A percentile compares a stretch with the other conserved stretches of the same genome.
Evolutionary conservation across 2,888 invertebrate species (phyloP).

Genomic region (Sinelater perroti): DNA sequence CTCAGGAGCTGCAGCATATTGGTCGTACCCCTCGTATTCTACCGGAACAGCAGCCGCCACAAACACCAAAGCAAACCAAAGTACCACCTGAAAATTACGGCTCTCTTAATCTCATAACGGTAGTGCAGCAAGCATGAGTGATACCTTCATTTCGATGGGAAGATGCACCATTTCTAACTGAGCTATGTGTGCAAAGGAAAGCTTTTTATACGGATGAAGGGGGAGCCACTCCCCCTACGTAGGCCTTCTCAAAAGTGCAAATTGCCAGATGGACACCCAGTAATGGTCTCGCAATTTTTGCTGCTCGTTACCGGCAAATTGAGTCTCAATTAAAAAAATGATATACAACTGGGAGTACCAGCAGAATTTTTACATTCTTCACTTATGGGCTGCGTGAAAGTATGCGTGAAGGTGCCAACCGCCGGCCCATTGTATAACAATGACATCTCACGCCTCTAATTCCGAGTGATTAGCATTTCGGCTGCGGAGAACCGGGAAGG

Average conservation of each 20-base stretch:
- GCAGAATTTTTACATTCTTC: too few species aligned
- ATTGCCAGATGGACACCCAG: conserved; percentile 26
- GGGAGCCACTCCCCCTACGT: conserved; percentile 30
- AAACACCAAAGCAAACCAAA: conserved; percentile 13
- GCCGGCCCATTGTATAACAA: conserved; percentile 15
- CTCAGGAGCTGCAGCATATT: conserved; percentile 13
- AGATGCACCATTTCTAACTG: conserved; percentile 25
- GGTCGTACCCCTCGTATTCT: conserved; percentile 17
- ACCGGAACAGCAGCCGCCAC: conserved; percentile 12
- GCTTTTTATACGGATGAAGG: conserved; percentile 32
- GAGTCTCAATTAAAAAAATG: too few species aligned
- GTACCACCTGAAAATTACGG: conserved; percentile 18
- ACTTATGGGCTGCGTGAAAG: conserved; percentile 36
- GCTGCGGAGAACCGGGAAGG: too few species aligned
- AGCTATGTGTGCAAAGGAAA: conserved; percentile 17
- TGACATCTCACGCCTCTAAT: not conserved
- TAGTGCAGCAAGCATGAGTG: not conserved
- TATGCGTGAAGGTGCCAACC: conserved; percentile 28
- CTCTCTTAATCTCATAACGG: not conserved
- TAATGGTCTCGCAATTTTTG: too few species aligned
- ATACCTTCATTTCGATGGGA: conserved; percentile 34
- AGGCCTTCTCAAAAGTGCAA: conserved; percentile 22
- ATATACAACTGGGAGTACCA: too few species aligned
- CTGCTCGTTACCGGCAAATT: too few species aligned
- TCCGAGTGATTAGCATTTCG: too few species aligned